phyloP scores from a whole-genome alignment of 2,113 vertebrate genomes.

The Willisornis vidua region DNA sequence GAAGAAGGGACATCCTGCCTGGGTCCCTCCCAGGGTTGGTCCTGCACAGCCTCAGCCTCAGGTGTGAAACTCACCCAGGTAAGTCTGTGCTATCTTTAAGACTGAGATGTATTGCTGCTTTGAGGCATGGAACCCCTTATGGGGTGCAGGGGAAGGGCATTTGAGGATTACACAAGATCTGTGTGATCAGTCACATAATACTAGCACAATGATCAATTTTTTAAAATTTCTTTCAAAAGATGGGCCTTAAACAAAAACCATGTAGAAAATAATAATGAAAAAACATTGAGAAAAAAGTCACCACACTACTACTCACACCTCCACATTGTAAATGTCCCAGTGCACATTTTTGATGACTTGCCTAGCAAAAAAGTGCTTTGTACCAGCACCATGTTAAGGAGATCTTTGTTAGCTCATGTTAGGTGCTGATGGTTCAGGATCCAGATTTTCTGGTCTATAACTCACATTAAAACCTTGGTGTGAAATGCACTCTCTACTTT shows the following conservation, averaged over 20 bases:
- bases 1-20: background rate
- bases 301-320: background rate
- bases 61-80: background rate
- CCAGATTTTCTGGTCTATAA: background rate
- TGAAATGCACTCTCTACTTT: background rate
- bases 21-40: background rate
- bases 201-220: background rate
- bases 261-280: background rate
- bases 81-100: background rate
- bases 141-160: background rate
- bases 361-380: background rate
- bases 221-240: background rate
- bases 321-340: background rate
- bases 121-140: background rate
- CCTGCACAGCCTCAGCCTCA: background rate
- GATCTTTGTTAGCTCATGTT: background rate
- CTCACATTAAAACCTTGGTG: background rate
- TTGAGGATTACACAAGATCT: background rate
- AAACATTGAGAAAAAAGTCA: background rate
- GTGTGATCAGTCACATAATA: background rate
- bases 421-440: background rate
- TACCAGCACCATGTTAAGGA: background rate
- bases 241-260: background rate
- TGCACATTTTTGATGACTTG: background rate
- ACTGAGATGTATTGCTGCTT: background rate